A percentile compares a stretch with the other conserved stretches of the same genome.
These are phyloP conservation scores for Catharus bicknelli DNA, from an alignment of 2,113 vertebrate genomes.

Conservation along the genomic window DNA sequence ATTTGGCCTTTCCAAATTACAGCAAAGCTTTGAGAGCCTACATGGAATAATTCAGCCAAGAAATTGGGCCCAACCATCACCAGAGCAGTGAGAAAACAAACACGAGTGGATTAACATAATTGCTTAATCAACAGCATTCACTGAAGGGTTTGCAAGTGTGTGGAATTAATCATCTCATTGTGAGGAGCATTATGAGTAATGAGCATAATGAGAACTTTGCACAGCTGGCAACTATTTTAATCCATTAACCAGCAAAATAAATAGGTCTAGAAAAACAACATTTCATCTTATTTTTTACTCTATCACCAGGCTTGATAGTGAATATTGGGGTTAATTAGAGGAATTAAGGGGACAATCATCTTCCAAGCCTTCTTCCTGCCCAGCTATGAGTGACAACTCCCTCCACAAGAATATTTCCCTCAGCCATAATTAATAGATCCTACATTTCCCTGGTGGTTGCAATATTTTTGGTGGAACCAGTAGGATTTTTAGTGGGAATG, in stretches of 20 bases:
- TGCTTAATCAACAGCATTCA: constrained; percentile 80
- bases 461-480: background rate
- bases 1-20: constrained; percentile 20
- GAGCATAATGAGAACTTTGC: constrained; percentile 80
- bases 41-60: constrained; percentile 61
- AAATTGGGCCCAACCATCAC: constrained; percentile 73
- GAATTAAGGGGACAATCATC: background rate
- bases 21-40: constrained; percentile 16
- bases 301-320: constrained; percentile 31
- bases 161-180: constrained; percentile 88
- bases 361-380: background rate
- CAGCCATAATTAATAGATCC: background rate
- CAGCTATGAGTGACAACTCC: background rate
- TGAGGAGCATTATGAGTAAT: constrained; percentile 84
- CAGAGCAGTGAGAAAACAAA: constrained; percentile 82
- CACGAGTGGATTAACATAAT: constrained; percentile 87
- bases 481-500: background rate
- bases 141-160: constrained; percentile 70
- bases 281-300: constrained; percentile 47
- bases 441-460: background rate
- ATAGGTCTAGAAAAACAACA: constrained; percentile 76
- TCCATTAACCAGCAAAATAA: constrained; percentile 91
- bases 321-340: constrained; percentile 32
- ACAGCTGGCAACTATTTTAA: constrained; percentile 90
- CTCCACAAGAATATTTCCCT: background rate